phyloP scores from a whole-genome alignment of 2,888 invertebrate genomes.

The Tholera decimalis region DNA sequence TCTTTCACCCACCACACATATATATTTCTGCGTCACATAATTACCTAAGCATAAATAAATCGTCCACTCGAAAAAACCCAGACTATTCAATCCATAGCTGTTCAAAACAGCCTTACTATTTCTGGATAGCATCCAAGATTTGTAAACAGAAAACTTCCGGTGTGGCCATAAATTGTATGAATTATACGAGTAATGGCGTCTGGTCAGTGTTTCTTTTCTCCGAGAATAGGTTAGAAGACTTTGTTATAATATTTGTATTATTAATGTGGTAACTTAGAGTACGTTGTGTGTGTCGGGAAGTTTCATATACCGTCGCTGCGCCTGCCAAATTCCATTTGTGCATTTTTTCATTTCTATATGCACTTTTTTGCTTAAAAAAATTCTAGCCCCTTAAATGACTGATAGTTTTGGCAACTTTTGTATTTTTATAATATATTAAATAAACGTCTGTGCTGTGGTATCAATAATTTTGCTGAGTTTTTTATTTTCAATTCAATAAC shows the following conservation, averaged over 20 bases:
- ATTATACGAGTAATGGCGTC: constrained; percentile 43
- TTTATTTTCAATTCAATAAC: too few relatives aligned
- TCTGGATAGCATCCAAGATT: constrained; percentile 62
- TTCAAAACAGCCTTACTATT: constrained; percentile 56
- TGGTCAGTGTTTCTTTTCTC: constrained; percentile 52
- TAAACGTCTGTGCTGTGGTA: too few relatives aligned
- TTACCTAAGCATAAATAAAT: constrained; percentile 36
- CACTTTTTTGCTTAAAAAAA: too few relatives aligned
- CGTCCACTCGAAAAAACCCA: constrained; percentile 35
- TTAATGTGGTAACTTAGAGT: constrained; percentile 38
- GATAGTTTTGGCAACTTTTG: too few relatives aligned
- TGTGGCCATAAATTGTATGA: constrained; percentile 56
- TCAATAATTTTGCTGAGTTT: too few relatives aligned
- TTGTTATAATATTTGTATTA: constrained; percentile 48
- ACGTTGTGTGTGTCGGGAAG: not conserved
- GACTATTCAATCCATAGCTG: constrained; percentile 33
- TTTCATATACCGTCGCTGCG: too few relatives aligned
- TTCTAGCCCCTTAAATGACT: too few relatives aligned
- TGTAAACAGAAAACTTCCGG: constrained; percentile 66
- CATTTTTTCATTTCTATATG: too few relatives aligned
- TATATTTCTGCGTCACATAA: not conserved
- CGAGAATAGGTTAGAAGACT: constrained; percentile 22
- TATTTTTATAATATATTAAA: too few relatives aligned
- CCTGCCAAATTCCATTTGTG: too few relatives aligned
- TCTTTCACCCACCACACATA: not conserved